Base-by-base conservation (phyloP, 2,797 vertebrate species). In the Fistularia tabacaria region DNA sequence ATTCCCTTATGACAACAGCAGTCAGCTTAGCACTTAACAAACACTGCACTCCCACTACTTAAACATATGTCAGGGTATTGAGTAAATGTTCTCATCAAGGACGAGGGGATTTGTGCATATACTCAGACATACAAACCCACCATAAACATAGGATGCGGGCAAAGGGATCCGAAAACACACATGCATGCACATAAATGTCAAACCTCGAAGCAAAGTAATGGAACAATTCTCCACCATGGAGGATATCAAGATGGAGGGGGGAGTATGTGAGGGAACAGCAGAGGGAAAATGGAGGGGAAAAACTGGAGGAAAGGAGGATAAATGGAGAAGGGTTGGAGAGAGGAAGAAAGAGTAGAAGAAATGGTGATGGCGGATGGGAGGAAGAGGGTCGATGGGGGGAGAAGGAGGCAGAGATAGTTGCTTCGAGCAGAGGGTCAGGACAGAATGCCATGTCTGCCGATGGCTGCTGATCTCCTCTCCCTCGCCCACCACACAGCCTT, bases 1-100 rank as follows among this genome's bases (percentile, higher is more conserved):
- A 85, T 89, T 85, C 75, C 50, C 71, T 52, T 54, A 69, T 82
- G 83, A 88, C 85, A 84, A 83, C 68, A 41, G 74, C 59, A 77
- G 79, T 83, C 80, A 73, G 64, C 68, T 76, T 70, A 72, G 77
- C 47, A 71, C 80, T 85, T 82, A 73, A 74, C 74, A 66, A 81
- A 81, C 9, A 61, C 51, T 49, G 69, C 77, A 59, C 69, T 66
- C 68, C 61, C 67, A 76, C 62, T 69, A 77, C 81, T 75, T 74
- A 77, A 87, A 77, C 80, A 83, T 78, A 83, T 56, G 71, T 76
- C 79, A 70, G 54, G 8, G 12, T 46, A 69, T 69, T 60, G 44
- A 63, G 6, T 64, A 79, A 69, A 83, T 70, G 73, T 70, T 78
- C 74, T 74, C 68, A 75, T 82, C 77, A 75, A 67, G 66, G 71